Base-by-base conservation (phyloP, 2,888 invertebrate species). In the Spodoptera picta region DNA sequence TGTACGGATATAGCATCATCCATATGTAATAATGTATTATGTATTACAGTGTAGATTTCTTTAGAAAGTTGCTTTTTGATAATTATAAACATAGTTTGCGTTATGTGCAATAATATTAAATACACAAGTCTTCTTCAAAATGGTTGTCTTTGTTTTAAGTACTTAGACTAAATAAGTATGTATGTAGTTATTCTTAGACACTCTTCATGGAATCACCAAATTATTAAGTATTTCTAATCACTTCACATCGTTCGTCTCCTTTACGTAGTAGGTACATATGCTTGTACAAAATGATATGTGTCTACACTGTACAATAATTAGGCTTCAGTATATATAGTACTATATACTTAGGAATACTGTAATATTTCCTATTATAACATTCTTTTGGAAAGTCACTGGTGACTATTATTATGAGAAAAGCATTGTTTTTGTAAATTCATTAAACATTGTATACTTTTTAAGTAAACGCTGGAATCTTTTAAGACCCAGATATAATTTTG, bases 211-310 rank as follows among this genome's bases (percentile, higher is more conserved):
- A 65, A 64, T 59, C 59, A 57, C 58, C 45, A 48, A 65, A 57
- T 73, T 61, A 45, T 55, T 76, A 60, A 55, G 53, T 62, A 59
- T 72, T 78, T 77, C 75, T 65, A 65, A 70, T 79, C 65, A 67
- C 73, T 78, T 73, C 70, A 75, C 79, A 73, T 67, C 58, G 59
- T 66, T 71, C 67, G 71, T 64, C 75, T 79, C 72, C 75, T 62
- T 66, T 61, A 72, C 60, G 27, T 66, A 65, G 67, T 75, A 75
- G 60, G 76, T 73, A 57, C 55, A 44, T 70, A 68, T 68, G 75
- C 70, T 80, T 77, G 69, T 81, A 81, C 65, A 81, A 73, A 77
- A 75, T 75, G 81, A 81, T 81, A 81, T 81, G 81, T 81, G 73
- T 73, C 79, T 75, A 75, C 77, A 74, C 75, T 79, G 71, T 78